Evolutionary conservation across 1,140 invertebrate species (phyloP).

Genomic region (Drosophila pruinosa): DNA sequence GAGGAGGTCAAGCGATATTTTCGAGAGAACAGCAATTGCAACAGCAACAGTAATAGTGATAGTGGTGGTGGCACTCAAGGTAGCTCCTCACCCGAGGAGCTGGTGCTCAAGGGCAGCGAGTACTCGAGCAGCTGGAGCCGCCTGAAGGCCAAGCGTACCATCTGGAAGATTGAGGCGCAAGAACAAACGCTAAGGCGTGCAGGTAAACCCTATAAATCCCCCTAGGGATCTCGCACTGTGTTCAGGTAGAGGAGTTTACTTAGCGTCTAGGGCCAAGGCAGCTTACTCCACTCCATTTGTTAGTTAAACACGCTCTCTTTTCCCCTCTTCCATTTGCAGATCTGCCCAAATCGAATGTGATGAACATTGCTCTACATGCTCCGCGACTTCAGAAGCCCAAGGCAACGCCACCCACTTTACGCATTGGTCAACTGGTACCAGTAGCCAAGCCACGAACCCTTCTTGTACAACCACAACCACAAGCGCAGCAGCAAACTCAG

Average conservation of each 20-base stretch:
- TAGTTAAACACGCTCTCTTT: background rate
- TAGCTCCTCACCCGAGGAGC: conserved; percentile 67
- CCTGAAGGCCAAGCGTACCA: conserved; percentile 77
- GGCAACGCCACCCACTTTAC: conserved; percentile 45
- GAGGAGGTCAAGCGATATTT: conserved; percentile 82
- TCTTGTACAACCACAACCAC: conserved; percentile 53
- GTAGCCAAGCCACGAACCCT: conserved; percentile 73
- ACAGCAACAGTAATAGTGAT: conserved; percentile 50
- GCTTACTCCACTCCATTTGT: background rate
- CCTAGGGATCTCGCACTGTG: background rate
- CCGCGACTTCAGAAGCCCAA: conserved; percentile 57
- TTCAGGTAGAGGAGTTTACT: conserved; percentile 61
- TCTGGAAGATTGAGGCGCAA: conserved; percentile 75
- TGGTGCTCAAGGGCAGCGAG: conserved; percentile 57
- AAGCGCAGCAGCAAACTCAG: background rate
- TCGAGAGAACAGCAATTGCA: conserved; percentile 34
- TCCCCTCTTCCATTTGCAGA: conserved; percentile 43
- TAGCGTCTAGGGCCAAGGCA: conserved; percentile 37
- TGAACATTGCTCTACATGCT: conserved; percentile 78
- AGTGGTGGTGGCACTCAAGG: conserved; percentile 75
- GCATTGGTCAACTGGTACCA: conserved; percentile 61
- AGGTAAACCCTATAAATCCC: conserved; percentile 54
- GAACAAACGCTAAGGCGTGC: conserved; percentile 59
- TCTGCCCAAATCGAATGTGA: conserved; percentile 78
- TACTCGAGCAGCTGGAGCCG: conserved; percentile 82